Conservation (phyloP, 1,140 invertebrate genomes). For the Littorina saxatilis region DNA sequence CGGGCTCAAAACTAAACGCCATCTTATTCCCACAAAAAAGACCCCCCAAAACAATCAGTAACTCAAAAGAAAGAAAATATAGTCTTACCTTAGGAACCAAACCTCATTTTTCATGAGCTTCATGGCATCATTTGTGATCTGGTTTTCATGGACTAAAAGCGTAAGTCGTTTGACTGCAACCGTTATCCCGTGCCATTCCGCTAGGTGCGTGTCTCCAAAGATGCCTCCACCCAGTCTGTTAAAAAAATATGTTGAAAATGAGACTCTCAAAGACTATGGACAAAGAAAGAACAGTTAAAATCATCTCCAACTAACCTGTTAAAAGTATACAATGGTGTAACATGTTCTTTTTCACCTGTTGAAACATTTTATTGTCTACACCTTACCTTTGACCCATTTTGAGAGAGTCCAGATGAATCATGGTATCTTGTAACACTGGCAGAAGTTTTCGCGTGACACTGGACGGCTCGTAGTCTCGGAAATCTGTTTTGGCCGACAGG, state of each 20-base stretch:
- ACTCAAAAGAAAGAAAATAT: not conserved
- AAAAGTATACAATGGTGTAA: no score
- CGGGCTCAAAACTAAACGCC: no score
- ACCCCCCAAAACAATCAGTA: no score
- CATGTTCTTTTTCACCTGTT: constrained; percentile 10
- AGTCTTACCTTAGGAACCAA: constrained; percentile 54
- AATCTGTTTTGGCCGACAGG: constrained; percentile 26
- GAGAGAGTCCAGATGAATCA: constrained; percentile 29
- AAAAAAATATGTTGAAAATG: not conserved
- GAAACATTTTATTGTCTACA: constrained; percentile 62
- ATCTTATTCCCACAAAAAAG: no score
- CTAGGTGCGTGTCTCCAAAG: constrained; percentile 72
- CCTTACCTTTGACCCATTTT: constrained; percentile 43
- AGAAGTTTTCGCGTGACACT: constrained; percentile 40
- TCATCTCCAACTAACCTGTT: no score
- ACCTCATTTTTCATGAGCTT: constrained; percentile 65
- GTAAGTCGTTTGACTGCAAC: constrained; percentile 71
- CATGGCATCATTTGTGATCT: constrained; percentile 56
- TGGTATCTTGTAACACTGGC: constrained; percentile 41
- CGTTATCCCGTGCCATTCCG: constrained; percentile 61
- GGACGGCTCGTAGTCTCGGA: constrained; percentile 58
- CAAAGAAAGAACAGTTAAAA: no score
- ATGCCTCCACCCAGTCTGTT: constrained; percentile 70
- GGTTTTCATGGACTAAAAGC: constrained; percentile 67
- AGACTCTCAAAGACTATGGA: no score